phyloP scores from a whole-genome alignment of 1,140 invertebrate species.

The Lepeophtheirus salmonis region DNA sequence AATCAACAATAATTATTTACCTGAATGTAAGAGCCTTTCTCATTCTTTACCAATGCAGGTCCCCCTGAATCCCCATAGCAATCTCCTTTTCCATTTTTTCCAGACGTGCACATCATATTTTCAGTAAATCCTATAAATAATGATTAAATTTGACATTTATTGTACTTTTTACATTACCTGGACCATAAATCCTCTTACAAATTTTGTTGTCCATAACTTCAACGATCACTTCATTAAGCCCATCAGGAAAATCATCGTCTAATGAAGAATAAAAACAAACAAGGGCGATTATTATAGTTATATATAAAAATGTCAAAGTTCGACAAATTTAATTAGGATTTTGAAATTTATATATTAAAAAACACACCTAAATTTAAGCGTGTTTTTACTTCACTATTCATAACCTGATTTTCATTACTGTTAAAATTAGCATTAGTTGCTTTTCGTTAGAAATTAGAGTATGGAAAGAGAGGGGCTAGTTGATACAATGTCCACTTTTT shows the following conservation, averaged over 20 bases:
- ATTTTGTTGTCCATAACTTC: constrained; percentile 20
- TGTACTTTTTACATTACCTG: no score
- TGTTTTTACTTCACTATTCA: no score
- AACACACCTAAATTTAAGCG: no score
- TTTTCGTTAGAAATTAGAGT: no score
- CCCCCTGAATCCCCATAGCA: constrained; percentile 22
- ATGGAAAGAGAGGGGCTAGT: no score
- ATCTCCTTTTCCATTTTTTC: constrained; percentile 19
- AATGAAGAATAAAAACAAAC: background rate
- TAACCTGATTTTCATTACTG: no score
- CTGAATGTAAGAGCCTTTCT: constrained; percentile 19
- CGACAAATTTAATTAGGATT: no score
- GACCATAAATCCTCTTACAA: constrained; percentile 20
- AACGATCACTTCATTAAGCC: constrained; percentile 9
- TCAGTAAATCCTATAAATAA: constrained; percentile 18
- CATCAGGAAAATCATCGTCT: constrained; percentile 11
- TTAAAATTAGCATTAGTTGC: no score
- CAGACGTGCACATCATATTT: constrained; percentile 22
- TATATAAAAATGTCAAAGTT: background rate
- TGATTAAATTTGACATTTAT: no score
- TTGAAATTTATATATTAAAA: no score
- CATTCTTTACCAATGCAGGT: constrained; percentile 17
- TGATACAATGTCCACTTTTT: no score
- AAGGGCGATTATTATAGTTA: no score
- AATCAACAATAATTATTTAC: background rate